Evolutionary conservation across 2,888 invertebrate genomes (phyloP).

Genomic region (Pyrocoelia pectoralis): DNA sequence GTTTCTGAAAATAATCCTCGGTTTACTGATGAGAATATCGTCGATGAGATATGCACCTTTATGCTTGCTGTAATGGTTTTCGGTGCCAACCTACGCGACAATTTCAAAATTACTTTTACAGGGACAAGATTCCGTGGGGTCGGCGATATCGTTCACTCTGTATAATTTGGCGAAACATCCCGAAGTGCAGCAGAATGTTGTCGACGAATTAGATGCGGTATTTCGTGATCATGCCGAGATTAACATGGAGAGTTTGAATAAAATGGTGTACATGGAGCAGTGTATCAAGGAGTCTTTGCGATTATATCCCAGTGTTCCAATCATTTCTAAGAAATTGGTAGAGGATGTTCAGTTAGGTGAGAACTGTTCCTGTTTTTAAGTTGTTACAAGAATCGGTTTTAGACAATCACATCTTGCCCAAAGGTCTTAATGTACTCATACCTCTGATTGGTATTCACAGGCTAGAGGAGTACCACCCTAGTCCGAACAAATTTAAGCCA

Average conservation of each 20-base stretch:
- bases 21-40: constrained; percentile 66
- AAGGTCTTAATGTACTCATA: constrained; percentile 64
- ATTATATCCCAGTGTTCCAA: constrained; percentile 72
- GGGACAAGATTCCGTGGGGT: constrained; percentile 70
- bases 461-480: constrained; percentile 63
- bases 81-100: neutral
- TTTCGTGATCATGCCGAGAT: constrained; percentile 60
- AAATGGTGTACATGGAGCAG: constrained; percentile 73
- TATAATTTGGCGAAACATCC: constrained; percentile 64
- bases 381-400: too few relatives aligned
- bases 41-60: constrained; percentile 69
- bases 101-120: constrained; percentile 40
- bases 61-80: constrained; percentile 64
- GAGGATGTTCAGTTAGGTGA: constrained; percentile 66
- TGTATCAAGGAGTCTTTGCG: constrained; percentile 75
- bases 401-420: constrained; percentile 61
- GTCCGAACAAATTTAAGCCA: constrained; percentile 66
- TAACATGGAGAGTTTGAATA: constrained; percentile 66
- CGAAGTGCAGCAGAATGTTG: constrained; percentile 61
- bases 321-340: constrained; percentile 67
- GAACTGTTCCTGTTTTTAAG: neutral
- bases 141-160: constrained; percentile 65
- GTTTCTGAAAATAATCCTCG: constrained; percentile 60
- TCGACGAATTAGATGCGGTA: constrained; percentile 62
- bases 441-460: constrained; percentile 66